Base-by-base conservation (phyloP, 2,797 vertebrate species). In the Sebastes diaconus region DNA sequence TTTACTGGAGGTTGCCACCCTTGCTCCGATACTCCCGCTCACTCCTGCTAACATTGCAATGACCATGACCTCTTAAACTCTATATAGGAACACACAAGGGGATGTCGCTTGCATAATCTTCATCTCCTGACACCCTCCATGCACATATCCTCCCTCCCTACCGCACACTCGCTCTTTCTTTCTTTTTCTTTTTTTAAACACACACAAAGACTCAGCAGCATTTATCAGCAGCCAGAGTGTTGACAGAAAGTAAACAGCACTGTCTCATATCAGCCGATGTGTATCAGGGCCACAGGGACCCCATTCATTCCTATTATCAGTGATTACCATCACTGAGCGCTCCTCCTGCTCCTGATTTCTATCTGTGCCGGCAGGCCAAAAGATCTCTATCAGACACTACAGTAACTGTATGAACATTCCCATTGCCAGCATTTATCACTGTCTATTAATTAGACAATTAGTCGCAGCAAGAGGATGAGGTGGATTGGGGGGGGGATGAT, bases 261-360 rank as follows among this genome's bases (percentile, higher is more conserved):
- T 39, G 79, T 83, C 70, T 85, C 79, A n/a, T 29, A 84, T 87
- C 78, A 82, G 79, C 27, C 8, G 58, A 85, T 88, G 80, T 68
- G 65, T 89, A 90, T 92, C 88, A 65, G 75, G 8, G 71, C 78
- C 32, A 72, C 75, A 29, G 46, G 70, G 81, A 83, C 79, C 39
- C 63, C 74, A 80, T 85, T 88, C 71, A 80, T 84, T 88, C 61
- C 80, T 76, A 79, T 85, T 87, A 89, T 87, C 88, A 86, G 84
- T 66, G 73, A 87, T 89, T 83, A 89, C 82, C 55, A 57, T 81
- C 65, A 42, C 50, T 18, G 77, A 88, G 79, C 68, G 77, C 73
- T 85, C 75, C 80, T 79, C 64, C 75, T 81, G 84, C 80, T 69
- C 61, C 36, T 71, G 87, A 88, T 90, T 73, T 70, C n/a, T 87